Conservation (phyloP, 2,797 vertebrate genomes). For the Acanthornis magna region DNA sequence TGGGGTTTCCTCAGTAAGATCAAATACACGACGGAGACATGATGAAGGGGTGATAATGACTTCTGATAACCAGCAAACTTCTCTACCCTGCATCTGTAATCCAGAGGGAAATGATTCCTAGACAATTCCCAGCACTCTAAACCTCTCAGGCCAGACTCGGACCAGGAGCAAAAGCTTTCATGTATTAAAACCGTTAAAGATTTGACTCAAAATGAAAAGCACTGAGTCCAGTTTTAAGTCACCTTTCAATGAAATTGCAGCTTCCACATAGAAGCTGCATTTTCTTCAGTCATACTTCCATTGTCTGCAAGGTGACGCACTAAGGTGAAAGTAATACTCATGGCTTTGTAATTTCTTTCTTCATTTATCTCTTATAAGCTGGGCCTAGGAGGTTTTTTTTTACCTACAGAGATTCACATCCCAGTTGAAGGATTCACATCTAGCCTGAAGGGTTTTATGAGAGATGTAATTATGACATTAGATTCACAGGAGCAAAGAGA, state of each 20-base stretch:
- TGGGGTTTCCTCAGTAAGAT: background rate
- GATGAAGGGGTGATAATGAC: background rate
- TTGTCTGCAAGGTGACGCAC: background rate
- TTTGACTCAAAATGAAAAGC: background rate
- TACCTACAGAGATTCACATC: background rate
- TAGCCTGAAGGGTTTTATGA: background rate
- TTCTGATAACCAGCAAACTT: background rate
- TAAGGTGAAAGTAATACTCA: background rate
- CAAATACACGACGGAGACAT: background rate
- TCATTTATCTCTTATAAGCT: background rate
- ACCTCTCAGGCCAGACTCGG: background rate
- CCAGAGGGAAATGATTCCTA: background rate
- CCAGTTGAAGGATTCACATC: background rate
- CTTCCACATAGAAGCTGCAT: background rate
- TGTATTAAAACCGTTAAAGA: background rate
- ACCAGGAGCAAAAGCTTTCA: background rate
- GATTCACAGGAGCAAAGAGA: background rate
- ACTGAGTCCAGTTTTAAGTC: background rate
- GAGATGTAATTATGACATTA: background rate
- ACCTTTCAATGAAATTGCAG: background rate
- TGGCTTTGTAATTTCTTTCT: background rate
- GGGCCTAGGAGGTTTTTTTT: background rate
- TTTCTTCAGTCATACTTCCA: background rate
- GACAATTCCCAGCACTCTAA: background rate
- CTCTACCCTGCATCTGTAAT: background rate